phyloP scores from a whole-genome alignment of 2,797 vertebrate genomes.

The Chiroxiphia lanceolata region DNA sequence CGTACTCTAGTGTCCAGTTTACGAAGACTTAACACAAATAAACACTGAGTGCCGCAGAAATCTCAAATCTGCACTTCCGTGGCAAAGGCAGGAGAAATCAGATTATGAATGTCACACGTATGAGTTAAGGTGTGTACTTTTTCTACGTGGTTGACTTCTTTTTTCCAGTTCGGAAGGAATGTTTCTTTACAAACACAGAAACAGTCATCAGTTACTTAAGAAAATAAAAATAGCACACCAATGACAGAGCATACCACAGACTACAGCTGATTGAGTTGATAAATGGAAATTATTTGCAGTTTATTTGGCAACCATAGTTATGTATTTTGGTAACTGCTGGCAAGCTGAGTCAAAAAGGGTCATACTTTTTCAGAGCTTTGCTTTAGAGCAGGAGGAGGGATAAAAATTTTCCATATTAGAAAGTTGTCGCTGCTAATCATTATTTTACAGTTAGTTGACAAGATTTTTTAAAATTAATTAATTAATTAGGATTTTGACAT shows the following conservation, averaged over 20 bases:
- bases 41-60: neutral
- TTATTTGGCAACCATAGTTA: neutral
- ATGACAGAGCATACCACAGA: neutral
- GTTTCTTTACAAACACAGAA: constrained; percentile 33
- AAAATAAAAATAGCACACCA: constrained; percentile 33
- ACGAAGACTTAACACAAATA: neutral
- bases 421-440: neutral
- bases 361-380: neutral
- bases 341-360: neutral
- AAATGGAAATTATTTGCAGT: neutral
- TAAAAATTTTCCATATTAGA: neutral
- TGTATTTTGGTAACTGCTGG: neutral
- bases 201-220: constrained; percentile 34
- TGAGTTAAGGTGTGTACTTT: constrained; percentile 47
- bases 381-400: neutral
- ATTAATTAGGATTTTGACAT: constrained; percentile 32
- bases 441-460: neutral
- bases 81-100: neutral
- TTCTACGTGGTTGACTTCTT: neutral
- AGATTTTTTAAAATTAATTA: neutral
- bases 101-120: neutral
- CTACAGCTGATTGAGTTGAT: neutral
- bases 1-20: neutral
- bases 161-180: constrained; percentile 29
- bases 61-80: neutral